A percentile compares a stretch with the other conserved stretches of the same genome.
Conservation (phyloP, 2,797 vertebrate species). For the Channa striata region DNA sequence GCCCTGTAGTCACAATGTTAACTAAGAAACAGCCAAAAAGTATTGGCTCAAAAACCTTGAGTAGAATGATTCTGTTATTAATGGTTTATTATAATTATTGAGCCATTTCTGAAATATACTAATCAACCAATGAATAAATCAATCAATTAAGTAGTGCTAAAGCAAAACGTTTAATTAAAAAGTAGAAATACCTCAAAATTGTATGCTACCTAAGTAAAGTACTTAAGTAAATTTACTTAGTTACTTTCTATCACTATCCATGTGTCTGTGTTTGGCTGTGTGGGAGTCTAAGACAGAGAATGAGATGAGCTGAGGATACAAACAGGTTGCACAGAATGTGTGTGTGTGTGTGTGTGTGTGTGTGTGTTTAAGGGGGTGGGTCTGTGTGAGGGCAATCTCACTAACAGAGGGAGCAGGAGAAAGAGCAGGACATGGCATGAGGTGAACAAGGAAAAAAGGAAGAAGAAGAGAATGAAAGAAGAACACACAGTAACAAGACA, state of each 20-base stretch:
- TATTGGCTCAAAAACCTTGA: no score
- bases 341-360: conserved; percentile 46
- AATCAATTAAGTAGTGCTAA: no score
- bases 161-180: no score
- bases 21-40: no score
- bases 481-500: conserved; percentile 33
- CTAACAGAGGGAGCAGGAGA: conserved; percentile 66
- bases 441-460: conserved; percentile 62
- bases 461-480: conserved; percentile 85
- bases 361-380: conserved; percentile 74
- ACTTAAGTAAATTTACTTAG: neutral
- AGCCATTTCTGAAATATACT: no score
- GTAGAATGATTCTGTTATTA: no score
- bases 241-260: conserved; percentile 6
- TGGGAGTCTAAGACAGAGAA: conserved; percentile 55
- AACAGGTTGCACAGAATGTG: conserved; percentile 46
- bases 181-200: no score
- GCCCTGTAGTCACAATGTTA: no score
- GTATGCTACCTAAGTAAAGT: no score
- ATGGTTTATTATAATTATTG: no score
- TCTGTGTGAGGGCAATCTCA: conserved; percentile 81
- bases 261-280: conserved; percentile 40
- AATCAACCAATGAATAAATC: no score
- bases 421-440: conserved; percentile 51
- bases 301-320: conserved; percentile 67